Evolutionary conservation across 2,797 vertebrate genomes (phyloP).

Genomic region (Bryconaethiops microstoma): DNA sequence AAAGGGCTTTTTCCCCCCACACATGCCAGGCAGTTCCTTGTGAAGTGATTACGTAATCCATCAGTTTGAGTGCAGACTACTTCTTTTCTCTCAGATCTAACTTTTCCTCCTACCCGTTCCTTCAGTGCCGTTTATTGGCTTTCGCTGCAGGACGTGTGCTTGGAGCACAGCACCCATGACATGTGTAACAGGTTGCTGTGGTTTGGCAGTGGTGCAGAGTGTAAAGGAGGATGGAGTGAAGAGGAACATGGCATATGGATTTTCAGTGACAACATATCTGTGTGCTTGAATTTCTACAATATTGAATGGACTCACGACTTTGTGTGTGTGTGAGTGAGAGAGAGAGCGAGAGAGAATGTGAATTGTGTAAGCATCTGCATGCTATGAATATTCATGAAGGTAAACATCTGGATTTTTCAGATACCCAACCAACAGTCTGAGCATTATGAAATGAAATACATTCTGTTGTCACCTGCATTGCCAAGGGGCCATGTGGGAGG

Average conservation of each 20-base stretch:
- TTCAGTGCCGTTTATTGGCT: conserved; percentile 16
- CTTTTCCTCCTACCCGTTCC: conserved; percentile 18
- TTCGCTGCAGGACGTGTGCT: conserved; percentile 13
- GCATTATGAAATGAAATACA: background rate
- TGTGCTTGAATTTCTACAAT: background rate
- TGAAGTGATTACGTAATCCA: conserved; percentile 43
- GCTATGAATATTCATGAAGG: conserved; percentile 6
- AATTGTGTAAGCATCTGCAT: conserved; percentile 1
- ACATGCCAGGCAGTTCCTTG: background rate
- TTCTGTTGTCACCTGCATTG: background rate
- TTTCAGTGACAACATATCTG: background rate
- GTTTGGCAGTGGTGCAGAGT: background rate
- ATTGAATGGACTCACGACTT: background rate
- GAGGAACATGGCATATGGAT: background rate
- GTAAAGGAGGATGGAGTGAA: background rate
- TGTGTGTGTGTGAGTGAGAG: background rate
- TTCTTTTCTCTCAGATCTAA: conserved; percentile 5
- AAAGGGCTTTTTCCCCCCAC: background rate
- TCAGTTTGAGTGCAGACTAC: conserved; percentile 12
- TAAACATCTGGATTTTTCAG: background rate
- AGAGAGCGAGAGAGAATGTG: background rate
- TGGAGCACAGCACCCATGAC: background rate
- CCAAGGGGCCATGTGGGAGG: background rate
- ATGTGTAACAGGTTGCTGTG: background rate
- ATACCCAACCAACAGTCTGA: background rate